Conservation (phyloP, 1,140 invertebrate genomes). For the Galendromus occidentalis region DNA sequence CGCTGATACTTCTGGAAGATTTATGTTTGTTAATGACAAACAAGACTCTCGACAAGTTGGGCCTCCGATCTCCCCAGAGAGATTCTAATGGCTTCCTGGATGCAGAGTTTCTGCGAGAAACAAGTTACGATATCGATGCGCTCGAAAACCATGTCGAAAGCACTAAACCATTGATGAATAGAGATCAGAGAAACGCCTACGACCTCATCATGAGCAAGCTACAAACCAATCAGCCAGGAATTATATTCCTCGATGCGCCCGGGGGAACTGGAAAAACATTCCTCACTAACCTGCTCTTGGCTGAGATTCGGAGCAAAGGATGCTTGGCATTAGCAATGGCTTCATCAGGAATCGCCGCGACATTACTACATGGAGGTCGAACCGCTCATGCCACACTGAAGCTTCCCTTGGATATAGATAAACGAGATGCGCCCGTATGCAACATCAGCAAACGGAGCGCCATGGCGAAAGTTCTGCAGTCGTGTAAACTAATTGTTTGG, state of each 20-base stretch:
- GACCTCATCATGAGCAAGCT: conserved; percentile 21
- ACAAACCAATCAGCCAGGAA: conserved; percentile 19
- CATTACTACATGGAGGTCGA: conserved; percentile 30
- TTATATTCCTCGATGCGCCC: conserved; percentile 18
- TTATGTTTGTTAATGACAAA: not conserved
- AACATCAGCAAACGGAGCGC: conserved; percentile 20
- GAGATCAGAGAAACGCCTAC: not conserved
- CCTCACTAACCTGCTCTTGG: conserved; percentile 20
- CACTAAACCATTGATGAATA: not conserved
- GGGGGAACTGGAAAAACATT: conserved; percentile 26
- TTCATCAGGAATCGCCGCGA: conserved; percentile 35
- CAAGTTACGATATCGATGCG: not conserved
- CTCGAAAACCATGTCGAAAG: conserved; percentile 2
- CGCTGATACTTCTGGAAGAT: conserved; percentile 16
- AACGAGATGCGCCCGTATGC: conserved; percentile 17
- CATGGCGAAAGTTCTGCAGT: conserved; percentile 21
- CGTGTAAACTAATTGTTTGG: conserved; percentile 25
- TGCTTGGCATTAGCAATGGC: conserved; percentile 30
- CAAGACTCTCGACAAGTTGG: conserved; percentile 1
- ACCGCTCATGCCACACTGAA: conserved; percentile 31
- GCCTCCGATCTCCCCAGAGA: not conserved
- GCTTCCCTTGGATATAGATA: conserved; percentile 18
- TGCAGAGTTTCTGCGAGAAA: not conserved
- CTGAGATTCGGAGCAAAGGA: conserved; percentile 16
- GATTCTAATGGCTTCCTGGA: not conserved